Conservation (phyloP, 2,888 invertebrate genomes). For the Pasiphila rectangulata region DNA sequence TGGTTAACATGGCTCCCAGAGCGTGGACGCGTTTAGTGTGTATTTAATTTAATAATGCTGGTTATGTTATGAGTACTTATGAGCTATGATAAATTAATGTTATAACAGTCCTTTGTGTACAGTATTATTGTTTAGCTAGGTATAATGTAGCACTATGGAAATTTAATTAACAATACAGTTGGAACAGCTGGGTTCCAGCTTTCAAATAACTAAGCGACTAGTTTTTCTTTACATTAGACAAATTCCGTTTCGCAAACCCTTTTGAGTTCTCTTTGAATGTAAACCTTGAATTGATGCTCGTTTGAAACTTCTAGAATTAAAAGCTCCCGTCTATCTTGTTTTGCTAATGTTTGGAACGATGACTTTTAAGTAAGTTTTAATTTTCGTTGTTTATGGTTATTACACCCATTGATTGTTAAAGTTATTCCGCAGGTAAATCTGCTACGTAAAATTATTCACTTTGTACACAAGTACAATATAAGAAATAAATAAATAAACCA, state of each 20-base stretch:
- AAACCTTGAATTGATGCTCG: background rate
- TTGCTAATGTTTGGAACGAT: background rate
- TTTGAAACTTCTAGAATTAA: background rate
- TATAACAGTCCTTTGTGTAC: constrained; percentile 9
- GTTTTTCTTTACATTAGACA: background rate
- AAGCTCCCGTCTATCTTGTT: no score
- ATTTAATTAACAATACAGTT: constrained; percentile 13
- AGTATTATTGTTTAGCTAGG: constrained; percentile 4
- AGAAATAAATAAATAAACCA: no score
- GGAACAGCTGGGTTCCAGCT: background rate
- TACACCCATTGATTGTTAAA: no score
- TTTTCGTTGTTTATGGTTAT: no score
- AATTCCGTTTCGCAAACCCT: background rate
- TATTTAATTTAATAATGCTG: constrained; percentile 10
- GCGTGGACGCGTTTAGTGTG: constrained; percentile 1
- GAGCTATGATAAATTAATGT: constrained; percentile 9
- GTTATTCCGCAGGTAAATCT: no score
- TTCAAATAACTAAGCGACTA: constrained; percentile 6
- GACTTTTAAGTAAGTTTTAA: no score
- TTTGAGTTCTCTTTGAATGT: constrained; percentile 1
- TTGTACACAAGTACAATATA: no score
- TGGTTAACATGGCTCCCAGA: background rate
- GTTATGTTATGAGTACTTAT: constrained; percentile 1
- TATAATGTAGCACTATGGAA: constrained; percentile 11
- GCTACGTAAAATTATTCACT: no score